Evolutionary conservation across 2,797 vertebrate species (phyloP).

Genomic region (Taenioides sp.): DNA sequence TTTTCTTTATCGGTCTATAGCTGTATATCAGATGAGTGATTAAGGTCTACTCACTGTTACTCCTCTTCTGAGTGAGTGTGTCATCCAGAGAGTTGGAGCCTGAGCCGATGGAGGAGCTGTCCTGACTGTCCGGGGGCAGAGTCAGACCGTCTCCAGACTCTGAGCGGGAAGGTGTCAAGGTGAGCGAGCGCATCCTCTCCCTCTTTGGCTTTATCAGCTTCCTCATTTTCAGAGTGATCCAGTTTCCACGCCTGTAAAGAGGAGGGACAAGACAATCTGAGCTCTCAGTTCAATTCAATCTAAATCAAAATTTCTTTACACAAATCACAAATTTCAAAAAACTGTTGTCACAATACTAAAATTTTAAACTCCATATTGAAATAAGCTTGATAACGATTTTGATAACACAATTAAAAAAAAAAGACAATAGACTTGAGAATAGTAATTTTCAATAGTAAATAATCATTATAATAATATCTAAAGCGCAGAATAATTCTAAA

Average conservation of each 20-base stretch:
- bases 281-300: too few relatives aligned
- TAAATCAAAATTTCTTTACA: too few relatives aligned
- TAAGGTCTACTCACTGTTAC: constrained; percentile 88
- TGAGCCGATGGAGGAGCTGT: constrained; percentile 96
- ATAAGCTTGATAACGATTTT: too few relatives aligned
- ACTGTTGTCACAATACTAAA: too few relatives aligned
- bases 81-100: constrained; percentile 98
- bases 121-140: constrained; percentile 90
- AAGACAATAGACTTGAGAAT: too few relatives aligned
- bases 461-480: too few relatives aligned
- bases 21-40: neutral
- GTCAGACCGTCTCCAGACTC: constrained; percentile 89
- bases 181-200: constrained; percentile 91
- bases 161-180: constrained; percentile 88
- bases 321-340: too few relatives aligned
- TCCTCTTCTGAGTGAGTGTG: constrained; percentile 87
- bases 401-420: too few relatives aligned
- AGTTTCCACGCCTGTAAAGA: constrained; percentile 89
- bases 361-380: too few relatives aligned
- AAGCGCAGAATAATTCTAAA: too few relatives aligned
- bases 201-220: constrained; percentile 97
- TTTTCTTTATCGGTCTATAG: neutral
- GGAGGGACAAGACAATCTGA: too few relatives aligned
- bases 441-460: too few relatives aligned
- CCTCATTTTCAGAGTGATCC: constrained; percentile 98